phyloP scores from a whole-genome alignment of 2,888 invertebrate species.

The Pseudanteris insignis region DNA sequence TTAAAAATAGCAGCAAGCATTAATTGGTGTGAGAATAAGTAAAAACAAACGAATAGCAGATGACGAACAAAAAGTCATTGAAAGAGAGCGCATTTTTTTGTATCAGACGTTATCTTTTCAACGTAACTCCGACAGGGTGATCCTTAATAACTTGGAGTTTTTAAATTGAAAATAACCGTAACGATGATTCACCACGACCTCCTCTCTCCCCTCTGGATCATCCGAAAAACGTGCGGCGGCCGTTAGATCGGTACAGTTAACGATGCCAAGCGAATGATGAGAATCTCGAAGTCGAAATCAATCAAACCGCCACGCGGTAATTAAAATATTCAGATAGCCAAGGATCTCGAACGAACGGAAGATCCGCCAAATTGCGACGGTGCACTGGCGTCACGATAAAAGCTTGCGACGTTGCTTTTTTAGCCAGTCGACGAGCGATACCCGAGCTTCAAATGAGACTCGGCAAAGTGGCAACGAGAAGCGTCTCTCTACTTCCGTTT shows the following conservation, averaged over 20 bases:
- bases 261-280: neutral
- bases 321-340: slow-evolving; percentile 17
- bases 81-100: too few relatives aligned
- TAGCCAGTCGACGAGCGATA: slow-evolving; percentile 10
- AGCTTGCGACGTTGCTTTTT: slow-evolving; percentile 13
- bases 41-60: too few relatives aligned
- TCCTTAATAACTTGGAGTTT: too few relatives aligned
- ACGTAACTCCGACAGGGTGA: too few relatives aligned
- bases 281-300: slow-evolving; percentile 13
- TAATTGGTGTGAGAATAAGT: too few relatives aligned
- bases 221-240: neutral
- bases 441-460: slow-evolving; percentile 17
- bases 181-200: too few relatives aligned
- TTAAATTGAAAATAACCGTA: neutral
- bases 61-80: too few relatives aligned
- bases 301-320: slow-evolving; percentile 6
- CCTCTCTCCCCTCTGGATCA: too few relatives aligned
- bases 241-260: too few relatives aligned
- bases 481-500: slow-evolving; percentile 29
- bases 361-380: neutral
- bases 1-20: too few relatives aligned
- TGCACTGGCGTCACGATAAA: slow-evolving; percentile 15
- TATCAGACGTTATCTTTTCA: too few relatives aligned
- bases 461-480: slow-evolving; percentile 22
- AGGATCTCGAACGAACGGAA: slow-evolving; percentile 4